Conservation (phyloP, 1,140 invertebrate species). For the Homalodisca vitripennis region DNA sequence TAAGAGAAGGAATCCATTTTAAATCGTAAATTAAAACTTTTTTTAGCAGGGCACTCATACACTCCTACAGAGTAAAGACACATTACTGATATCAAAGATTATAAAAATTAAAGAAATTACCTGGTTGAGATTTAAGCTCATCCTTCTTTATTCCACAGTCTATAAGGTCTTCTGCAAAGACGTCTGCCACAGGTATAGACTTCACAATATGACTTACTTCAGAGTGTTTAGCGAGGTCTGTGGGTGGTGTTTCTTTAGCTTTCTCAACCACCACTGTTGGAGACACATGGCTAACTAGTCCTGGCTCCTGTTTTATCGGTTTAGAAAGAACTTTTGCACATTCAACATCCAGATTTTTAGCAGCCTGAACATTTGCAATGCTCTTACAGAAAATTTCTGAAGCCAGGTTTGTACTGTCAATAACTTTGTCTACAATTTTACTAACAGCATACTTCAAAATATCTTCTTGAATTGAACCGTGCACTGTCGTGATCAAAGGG, state of each 20-base stretch:
- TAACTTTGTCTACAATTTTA: slow-evolving; percentile 32
- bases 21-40: background rate
- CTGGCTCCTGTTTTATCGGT: slow-evolving; percentile 1
- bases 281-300: background rate
- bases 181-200: slow-evolving; percentile 30
- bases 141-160: slow-evolving; percentile 9
- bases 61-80: background rate
- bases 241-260: slow-evolving; percentile 3
- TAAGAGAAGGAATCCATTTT: background rate
- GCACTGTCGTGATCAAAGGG: background rate
- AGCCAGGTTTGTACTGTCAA: slow-evolving; percentile 12
- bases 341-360: background rate
- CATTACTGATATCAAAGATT: background rate
- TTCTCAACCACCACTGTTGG: slow-evolving; percentile 24
- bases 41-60: background rate
- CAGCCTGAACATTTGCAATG: background rate
- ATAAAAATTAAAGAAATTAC: background rate
- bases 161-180: slow-evolving; percentile 35
- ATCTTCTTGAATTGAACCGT: background rate
- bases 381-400: background rate
- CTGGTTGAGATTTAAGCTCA: background rate
- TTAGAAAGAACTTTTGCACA: background rate
- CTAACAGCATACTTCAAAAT: slow-evolving; percentile 24
- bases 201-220: background rate
- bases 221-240: background rate